Evolutionary conservation across 2,888 invertebrate genomes (phyloP).

Genomic region (Epirrhoe alternata): DNA sequence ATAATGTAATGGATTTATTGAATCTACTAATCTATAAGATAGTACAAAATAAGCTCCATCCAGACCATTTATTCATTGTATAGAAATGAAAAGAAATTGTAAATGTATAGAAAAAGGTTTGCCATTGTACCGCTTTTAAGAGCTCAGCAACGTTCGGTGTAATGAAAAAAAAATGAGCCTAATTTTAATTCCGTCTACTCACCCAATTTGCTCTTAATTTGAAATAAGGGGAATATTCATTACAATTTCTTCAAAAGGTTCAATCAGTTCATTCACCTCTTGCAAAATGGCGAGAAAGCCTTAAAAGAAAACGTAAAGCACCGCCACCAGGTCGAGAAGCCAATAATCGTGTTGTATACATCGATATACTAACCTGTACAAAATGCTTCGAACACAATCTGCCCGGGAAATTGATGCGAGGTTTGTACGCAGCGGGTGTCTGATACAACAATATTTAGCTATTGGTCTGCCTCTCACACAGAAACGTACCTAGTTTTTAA

Average conservation of each 20-base stretch:
- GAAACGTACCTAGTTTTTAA: slow-evolving; percentile 2
- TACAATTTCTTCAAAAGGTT: not conserved
- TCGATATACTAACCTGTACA: slow-evolving; percentile 16
- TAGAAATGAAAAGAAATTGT: not conserved
- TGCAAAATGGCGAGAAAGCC: not conserved
- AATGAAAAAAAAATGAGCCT: too few species aligned
- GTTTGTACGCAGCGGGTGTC: slow-evolving; percentile 34
- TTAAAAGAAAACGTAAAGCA: not conserved
- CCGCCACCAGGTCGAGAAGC: not conserved
- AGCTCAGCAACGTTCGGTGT: too few species aligned
- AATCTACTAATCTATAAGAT: not conserved
- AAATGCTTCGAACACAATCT: slow-evolving; percentile 35
- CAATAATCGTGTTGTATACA: slow-evolving; percentile 12
- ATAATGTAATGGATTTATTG: not conserved
- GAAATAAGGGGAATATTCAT: too few species aligned
- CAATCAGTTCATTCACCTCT: too few species aligned
- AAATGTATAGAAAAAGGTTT: too few species aligned
- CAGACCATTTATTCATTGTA: too few species aligned
- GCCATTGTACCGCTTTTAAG: too few species aligned
- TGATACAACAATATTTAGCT: slow-evolving; percentile 38
- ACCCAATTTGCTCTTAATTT: too few species aligned
- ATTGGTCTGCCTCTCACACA: slow-evolving; percentile 34
- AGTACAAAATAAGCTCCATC: not conserved
- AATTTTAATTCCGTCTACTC: too few species aligned
- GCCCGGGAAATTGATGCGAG: slow-evolving; percentile 30